A percentile compares a stretch with the other conserved stretches of the same genome.
phyloP scores from a whole-genome alignment of 2,797 vertebrate species.

The Pseudochirops cupreus region DNA sequence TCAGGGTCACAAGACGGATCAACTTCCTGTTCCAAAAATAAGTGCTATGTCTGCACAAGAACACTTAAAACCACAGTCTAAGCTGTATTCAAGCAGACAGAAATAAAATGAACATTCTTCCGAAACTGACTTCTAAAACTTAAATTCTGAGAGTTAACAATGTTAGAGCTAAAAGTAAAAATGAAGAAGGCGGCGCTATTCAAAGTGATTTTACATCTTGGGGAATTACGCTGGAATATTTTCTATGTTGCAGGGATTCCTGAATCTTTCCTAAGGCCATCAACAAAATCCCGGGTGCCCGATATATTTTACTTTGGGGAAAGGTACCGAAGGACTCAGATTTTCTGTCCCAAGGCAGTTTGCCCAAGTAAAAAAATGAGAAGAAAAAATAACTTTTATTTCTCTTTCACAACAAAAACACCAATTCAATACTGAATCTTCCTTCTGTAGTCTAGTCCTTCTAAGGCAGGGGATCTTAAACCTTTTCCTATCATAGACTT shows the following conservation, averaged over 20 bases:
- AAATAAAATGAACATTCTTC: not conserved
- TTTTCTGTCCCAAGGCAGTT: not conserved
- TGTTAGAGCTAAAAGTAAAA: not conserved
- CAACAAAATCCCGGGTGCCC: not conserved
- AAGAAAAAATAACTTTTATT: not conserved
- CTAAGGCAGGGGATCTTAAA: not conserved
- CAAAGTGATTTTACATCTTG: not conserved
- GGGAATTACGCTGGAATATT: not conserved
- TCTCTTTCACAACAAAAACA: not conserved
- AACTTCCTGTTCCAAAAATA: not conserved
- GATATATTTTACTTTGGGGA: not conserved
- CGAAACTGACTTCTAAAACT: not conserved
- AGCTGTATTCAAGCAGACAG: not conserved
- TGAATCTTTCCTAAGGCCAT: not conserved
- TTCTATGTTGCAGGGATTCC: not conserved
- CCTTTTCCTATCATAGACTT: not conserved
- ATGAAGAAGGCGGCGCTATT: not conserved
- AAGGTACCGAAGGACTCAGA: not conserved
- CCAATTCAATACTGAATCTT: not conserved
- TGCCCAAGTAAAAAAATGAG: not conserved
- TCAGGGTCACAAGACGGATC: not conserved
- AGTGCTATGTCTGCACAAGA: slow-evolving; percentile 24
- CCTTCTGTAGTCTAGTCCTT: not conserved
- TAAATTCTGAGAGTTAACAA: not conserved
- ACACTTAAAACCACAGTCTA: slow-evolving; percentile 17